Evolutionary conservation across 64 coral and sea anemone species (phyloP).

Genomic region (Dendronephthya gigantea): DNA sequence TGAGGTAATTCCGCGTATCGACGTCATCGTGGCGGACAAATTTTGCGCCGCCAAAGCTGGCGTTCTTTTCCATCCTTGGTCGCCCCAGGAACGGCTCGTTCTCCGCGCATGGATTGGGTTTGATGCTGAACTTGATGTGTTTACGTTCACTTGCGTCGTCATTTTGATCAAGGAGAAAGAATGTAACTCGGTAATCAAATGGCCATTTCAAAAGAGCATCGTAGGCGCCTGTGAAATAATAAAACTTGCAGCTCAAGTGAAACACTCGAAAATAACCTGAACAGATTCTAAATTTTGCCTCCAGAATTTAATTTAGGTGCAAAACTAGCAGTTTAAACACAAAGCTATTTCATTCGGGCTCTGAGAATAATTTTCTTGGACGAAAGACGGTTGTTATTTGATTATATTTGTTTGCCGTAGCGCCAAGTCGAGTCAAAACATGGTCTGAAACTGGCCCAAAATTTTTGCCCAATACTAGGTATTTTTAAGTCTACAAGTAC

Average conservation of each 20-base stretch:
- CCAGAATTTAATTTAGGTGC: too few relatives aligned
- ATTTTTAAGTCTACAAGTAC: too few relatives aligned
- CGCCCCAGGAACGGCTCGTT: slow-evolving; percentile 85
- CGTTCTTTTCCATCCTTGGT: slow-evolving; percentile 90
- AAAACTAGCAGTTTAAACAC: too few relatives aligned
- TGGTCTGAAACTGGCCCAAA: too few relatives aligned
- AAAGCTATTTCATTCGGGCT: too few relatives aligned
- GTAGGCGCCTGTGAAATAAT: slow-evolving; percentile 64
- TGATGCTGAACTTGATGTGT: slow-evolving; percentile 95
- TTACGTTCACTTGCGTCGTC: slow-evolving; percentile 59
- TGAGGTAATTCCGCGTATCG: slow-evolving; percentile 68
- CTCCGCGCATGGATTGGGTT: slow-evolving; percentile 75
- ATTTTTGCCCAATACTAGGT: too few relatives aligned
- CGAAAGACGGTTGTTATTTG: too few relatives aligned
- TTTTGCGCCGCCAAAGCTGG: slow-evolving; percentile 95
- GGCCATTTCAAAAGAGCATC: slow-evolving; percentile 96
- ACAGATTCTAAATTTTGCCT: too few relatives aligned
- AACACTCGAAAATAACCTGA: too few relatives aligned
- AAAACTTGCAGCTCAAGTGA: neutral
- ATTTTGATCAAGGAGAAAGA: slow-evolving; percentile 67
- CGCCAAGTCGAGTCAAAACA: too few relatives aligned
- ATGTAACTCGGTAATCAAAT: slow-evolving; percentile 86
- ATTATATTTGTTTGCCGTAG: too few relatives aligned
- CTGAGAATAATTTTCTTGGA: too few relatives aligned
- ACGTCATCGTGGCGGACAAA: slow-evolving; percentile 96